Base-by-base conservation (phyloP, 2,888 invertebrate species). In the Macrosoma leucophasiata region DNA sequence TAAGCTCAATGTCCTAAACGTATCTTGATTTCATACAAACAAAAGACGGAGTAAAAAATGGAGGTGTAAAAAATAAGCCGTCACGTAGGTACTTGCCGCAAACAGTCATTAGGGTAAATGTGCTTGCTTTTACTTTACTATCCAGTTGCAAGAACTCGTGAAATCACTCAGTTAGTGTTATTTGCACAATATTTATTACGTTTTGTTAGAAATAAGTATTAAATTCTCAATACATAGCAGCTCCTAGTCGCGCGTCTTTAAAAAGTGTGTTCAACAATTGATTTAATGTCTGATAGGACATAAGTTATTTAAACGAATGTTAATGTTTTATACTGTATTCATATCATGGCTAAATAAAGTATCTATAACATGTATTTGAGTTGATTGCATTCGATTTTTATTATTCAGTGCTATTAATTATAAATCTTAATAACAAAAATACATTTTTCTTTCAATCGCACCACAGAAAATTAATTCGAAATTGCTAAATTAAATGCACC, bases 71-170 rank as follows among this genome's bases (percentile, higher is more conserved):
- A 42, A 42, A 18, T 36, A 46, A 39, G 25, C 33, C 28, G 15
- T 34, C 39, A 43, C 40, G 39, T 45, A 18, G 14, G 7, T 10
- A 17, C 29, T 7, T 22, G 9, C 17, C 5, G 15, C 33, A 33
- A 27, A 25, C 24, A 17, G 23, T 15, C 19, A 26, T 23, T 17
- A 17, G 19, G 18, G 20, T 29, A 36, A 38, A 26, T 19, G 19
- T 43, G 31, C 46, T 50, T 46, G 33, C 38, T 28, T 25, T 43
- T 39, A 50, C 50, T 50, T 46, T 46, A 41, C 37, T 50, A 48
- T 50, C 48, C 27, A 22, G 42, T 50, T 45, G 31, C 49, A 46
- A 33, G 35, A 28, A 26, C n/a, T 26, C 13, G 17, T 20, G 13
- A 17, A 9, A 18, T 36, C 17, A 25, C 20, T 30, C 30, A 36